These are phyloP conservation scores for Linyphia triangularis DNA, from an alignment of 2,888 invertebrate genomes.

Conservation along the genomic window DNA sequence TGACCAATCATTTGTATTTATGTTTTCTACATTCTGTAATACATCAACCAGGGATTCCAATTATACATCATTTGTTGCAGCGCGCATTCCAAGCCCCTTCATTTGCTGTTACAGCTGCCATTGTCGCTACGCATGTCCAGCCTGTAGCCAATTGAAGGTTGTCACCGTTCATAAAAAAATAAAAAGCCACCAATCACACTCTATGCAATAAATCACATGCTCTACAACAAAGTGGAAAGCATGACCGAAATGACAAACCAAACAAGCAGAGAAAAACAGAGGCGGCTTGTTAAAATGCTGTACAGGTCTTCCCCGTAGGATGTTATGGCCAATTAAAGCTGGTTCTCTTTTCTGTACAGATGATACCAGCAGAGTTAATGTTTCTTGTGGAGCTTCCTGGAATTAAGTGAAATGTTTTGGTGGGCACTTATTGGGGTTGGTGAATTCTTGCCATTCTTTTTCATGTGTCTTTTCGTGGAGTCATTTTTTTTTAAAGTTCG, in stretches of 20 bases:
- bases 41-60: background rate
- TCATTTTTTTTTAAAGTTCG: background rate
- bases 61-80: background rate
- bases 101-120: conserved; percentile 50
- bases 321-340: conserved; percentile 64
- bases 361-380: conserved; percentile 24
- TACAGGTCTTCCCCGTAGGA: conserved; percentile 32
- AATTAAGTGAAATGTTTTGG: conserved; percentile 22
- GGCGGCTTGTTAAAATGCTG: conserved; percentile 61
- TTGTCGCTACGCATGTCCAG: conserved; percentile 43
- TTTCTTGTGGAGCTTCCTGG: conserved; percentile 12
- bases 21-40: background rate
- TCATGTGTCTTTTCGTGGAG: background rate
- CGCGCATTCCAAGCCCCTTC: conserved; percentile 17
- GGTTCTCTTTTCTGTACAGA: conserved; percentile 23
- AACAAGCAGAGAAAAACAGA: conserved; percentile 13
- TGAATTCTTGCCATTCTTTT: background rate
- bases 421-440: background rate
- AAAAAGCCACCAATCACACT: conserved; percentile 45
- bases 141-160: conserved; percentile 45
- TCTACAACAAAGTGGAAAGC: conserved; percentile 45
- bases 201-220: conserved; percentile 57
- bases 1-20: too few species aligned
- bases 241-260: conserved; percentile 70
- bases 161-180: conserved; percentile 30